Base-by-base conservation (phyloP, 1,140 invertebrate genomes). In the Araneus ventricosus region DNA sequence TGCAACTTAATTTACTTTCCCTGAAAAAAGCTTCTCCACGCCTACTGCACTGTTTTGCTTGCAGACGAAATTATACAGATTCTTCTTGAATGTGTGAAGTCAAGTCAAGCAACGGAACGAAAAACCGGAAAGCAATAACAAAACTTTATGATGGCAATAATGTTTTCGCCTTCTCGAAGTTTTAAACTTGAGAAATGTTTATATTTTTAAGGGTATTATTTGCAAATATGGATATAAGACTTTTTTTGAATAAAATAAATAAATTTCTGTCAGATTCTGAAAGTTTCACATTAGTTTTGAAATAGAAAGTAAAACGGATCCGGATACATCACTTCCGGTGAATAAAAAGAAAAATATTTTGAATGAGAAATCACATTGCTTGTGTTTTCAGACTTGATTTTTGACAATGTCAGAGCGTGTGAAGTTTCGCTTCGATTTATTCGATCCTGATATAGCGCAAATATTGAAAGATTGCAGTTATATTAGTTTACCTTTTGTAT, bases 401-500 rank as follows among this genome's bases (percentile, higher is more conserved):
- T 0, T 52, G 10, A 52, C 8, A 27, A 87, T 87, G 85, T 34
- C 85, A 34, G 30, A 17, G 4, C n/a, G 6, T 10, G 27, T 2
- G 6, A 10, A 70, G 4, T 93, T 93, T 79, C 84, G 85, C 39
- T 87, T 93, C 41, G 85, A 93, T 87, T 41, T 93, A 39, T 93
- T 93, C 61, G 84, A 79, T 22, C 17, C 30, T 39, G 30, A 79
- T n/a, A 59, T 88, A 27, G 37, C 34, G 22, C 2, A 6, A 39
- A 41, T 88, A 30, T 59, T 93, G 41, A 39, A 34, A 7, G 39
- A 75, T 80, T 93, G 91, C 59, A 52, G 22, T 37, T 93, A 93
- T 24, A 93, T 93, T 17, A 93, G 37, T 79, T 87, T 93, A 80
- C 91, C 91, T 24, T 87, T 93, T 75, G 34, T 61, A 52, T 34